Percentiles rank a stretch among this genome's conserved stretches.
These are phyloP conservation scores for Microcebus griseorufus DNA, from an alignment of 2,113 vertebrate species.

Conservation along the genomic window DNA sequence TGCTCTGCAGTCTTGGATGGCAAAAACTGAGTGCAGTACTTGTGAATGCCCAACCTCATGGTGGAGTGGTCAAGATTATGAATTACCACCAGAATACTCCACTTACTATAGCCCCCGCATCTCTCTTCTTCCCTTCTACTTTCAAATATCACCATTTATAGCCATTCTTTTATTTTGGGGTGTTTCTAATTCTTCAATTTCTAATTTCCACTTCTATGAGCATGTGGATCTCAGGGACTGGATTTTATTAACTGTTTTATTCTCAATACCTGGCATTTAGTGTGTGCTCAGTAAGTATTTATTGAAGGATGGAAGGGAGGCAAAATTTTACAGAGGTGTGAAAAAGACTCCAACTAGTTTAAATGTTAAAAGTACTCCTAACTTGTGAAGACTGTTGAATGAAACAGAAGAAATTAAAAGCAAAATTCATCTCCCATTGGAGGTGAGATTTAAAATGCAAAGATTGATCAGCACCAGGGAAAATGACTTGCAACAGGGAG, in stretches of 20 bases:
- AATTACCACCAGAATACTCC: background rate
- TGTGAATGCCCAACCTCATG: background rate
- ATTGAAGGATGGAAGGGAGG: background rate
- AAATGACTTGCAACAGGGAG: conserved; percentile 63
- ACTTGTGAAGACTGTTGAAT: background rate
- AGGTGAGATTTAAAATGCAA: conserved; percentile 7
- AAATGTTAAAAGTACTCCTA: background rate
- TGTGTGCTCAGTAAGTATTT: background rate
- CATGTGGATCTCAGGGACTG: background rate
- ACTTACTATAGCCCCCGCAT: background rate
- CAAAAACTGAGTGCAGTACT: background rate
- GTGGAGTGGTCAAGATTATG: too few relatives aligned
- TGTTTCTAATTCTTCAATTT: background rate
- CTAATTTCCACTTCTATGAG: background rate
- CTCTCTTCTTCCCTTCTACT: background rate
- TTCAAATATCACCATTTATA: background rate
- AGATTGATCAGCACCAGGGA: background rate
- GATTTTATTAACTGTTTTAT: conserved; percentile 3
- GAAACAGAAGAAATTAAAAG: conserved; percentile 14
- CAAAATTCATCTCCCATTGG: background rate
- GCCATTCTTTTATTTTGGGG: background rate
- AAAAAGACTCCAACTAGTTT: background rate
- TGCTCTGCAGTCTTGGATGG: background rate
- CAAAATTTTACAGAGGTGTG: background rate
- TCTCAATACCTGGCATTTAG: background rate